phyloP scores from a whole-genome alignment of 1,140 invertebrate genomes.

The Elymnias hypermnestra region DNA sequence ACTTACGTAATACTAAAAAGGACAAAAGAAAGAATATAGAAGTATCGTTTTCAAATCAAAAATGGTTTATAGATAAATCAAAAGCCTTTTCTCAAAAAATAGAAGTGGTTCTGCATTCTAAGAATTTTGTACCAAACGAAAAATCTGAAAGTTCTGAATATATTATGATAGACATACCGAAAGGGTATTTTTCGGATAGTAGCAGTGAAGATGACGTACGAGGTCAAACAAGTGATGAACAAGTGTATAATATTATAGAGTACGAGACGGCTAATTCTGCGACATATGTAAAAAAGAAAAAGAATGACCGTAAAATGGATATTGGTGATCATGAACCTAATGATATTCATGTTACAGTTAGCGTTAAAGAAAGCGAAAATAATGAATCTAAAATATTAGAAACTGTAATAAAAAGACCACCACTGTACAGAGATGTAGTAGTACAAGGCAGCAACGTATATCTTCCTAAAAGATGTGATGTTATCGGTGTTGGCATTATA shows the following conservation, averaged over 20 bases:
- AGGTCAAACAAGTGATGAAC: slow-evolving; percentile 42
- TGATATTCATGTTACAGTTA: slow-evolving; percentile 27
- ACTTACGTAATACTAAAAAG: slow-evolving; percentile 9
- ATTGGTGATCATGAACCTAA: slow-evolving; percentile 23
- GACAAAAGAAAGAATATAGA: slow-evolving; percentile 24
- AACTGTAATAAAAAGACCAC: slow-evolving; percentile 22
- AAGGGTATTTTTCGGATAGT: slow-evolving; percentile 44
- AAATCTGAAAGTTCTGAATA: slow-evolving; percentile 37
- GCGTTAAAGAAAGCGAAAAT: slow-evolving; percentile 21
- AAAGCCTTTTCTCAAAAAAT: slow-evolving; percentile 40
- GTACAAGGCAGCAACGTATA: slow-evolving; percentile 40
- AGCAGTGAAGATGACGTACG: slow-evolving; percentile 26
- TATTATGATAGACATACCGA: slow-evolving; percentile 48
- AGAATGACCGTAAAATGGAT: slow-evolving; percentile 18
- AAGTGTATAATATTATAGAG: slow-evolving; percentile 58
- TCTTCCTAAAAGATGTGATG: slow-evolving; percentile 38
- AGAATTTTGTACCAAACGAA: slow-evolving; percentile 23
- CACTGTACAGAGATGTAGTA: slow-evolving; percentile 29
- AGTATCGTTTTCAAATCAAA: slow-evolving; percentile 30
- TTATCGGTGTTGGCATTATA: slow-evolving; percentile 48
- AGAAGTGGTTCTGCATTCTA: slow-evolving; percentile 42
- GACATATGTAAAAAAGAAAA: slow-evolving; percentile 23
- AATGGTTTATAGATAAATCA: slow-evolving; percentile 42
- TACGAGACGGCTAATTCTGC: slow-evolving; percentile 39
- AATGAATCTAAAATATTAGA: slow-evolving; percentile 26